Percentiles rank a stretch among this genome's conserved stretches.
These are phyloP conservation scores for Drosophila siamana DNA, from an alignment of 2,888 invertebrate genomes.

Conservation along the genomic window DNA sequence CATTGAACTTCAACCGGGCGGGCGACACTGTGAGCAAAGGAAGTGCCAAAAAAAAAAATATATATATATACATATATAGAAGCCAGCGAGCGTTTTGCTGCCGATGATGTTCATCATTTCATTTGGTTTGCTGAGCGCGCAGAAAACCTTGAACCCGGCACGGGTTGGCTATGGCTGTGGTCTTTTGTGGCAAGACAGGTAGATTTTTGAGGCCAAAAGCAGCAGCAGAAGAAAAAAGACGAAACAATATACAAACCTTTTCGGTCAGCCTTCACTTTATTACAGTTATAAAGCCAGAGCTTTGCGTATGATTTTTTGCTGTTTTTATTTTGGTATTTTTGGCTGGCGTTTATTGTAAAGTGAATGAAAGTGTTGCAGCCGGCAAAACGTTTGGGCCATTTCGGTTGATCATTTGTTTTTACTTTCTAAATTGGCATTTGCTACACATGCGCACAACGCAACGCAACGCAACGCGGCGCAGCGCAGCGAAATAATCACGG, in stretches of 20 bases:
- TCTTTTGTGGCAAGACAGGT: slow-evolving; percentile 24
- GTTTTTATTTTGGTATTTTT: slow-evolving; percentile 6
- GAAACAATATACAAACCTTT: not conserved
- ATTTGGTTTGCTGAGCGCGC: not conserved
- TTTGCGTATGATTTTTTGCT: slow-evolving; percentile 9
- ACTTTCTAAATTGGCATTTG: slow-evolving; percentile 81
- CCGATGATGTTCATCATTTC: slow-evolving; percentile 33
- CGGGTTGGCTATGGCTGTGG: slow-evolving; percentile 12
- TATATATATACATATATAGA: no score
- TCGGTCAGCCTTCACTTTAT: slow-evolving; percentile 66
- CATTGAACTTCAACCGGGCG: slow-evolving; percentile 55
- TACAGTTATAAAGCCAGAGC: slow-evolving; percentile 68
- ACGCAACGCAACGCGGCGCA: no score
- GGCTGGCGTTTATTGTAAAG: slow-evolving; percentile 34
- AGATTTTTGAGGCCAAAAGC: slow-evolving; percentile 18
- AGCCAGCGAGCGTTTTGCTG: no score
- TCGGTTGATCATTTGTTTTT: slow-evolving; percentile 75
- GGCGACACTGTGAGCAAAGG: slow-evolving; percentile 42
- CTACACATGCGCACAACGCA: slow-evolving; percentile 62
- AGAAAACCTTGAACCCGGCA: slow-evolving; percentile 71
- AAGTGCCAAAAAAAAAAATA: slow-evolving; percentile 42
- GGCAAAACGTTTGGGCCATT: slow-evolving; percentile 58
- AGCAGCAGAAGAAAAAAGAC: not conserved
- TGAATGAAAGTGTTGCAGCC: slow-evolving; percentile 76
- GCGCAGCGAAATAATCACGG: slow-evolving; percentile 44